These are phyloP conservation scores for Microcaecilia unicolor DNA, from an alignment of 2,797 vertebrate genomes.

Conservation along the genomic window DNA sequence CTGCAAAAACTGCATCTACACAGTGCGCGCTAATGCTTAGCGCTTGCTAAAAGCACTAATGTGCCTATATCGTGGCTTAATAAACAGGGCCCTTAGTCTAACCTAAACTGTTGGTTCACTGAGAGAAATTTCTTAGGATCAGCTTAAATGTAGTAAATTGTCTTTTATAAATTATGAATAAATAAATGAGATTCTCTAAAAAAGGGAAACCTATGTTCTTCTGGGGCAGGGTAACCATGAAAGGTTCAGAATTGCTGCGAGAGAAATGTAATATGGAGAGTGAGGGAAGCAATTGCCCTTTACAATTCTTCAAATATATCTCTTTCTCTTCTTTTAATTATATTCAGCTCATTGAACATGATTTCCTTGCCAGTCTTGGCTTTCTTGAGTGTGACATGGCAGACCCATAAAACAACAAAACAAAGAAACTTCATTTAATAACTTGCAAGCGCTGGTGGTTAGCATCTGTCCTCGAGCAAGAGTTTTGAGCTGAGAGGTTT, in stretches of 20 bases:
- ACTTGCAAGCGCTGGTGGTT: slow-evolving; percentile 16
- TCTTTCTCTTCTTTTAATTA: background rate
- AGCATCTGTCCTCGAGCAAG: slow-evolving; percentile 15
- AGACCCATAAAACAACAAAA: slow-evolving; percentile 6
- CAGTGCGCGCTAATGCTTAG: no score
- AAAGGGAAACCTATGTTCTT: no score
- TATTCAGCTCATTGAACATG: slow-evolving; percentile 2
- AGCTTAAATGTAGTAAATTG: slow-evolving; percentile 16
- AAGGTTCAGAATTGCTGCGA: slow-evolving; percentile 1
- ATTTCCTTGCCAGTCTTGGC: slow-evolving; percentile 1
- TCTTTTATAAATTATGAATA: slow-evolving; percentile 30
- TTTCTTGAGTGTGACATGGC: slow-evolving; percentile 2
- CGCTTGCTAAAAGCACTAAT: no score
- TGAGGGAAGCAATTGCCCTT: slow-evolving; percentile 1
- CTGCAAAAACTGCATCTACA: no score
- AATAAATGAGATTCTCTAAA: slow-evolving; percentile 16
- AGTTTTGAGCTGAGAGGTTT: slow-evolving; percentile 18
- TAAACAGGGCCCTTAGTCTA: no score
- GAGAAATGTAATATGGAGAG: slow-evolving; percentile 10
- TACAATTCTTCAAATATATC: slow-evolving; percentile 6
- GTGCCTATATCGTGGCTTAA: no score
- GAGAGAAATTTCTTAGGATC: no score
- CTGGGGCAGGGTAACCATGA: slow-evolving; percentile 3
- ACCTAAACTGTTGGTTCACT: no score
- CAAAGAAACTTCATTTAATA: slow-evolving; percentile 20